Base-by-base conservation (phyloP, 2,888 invertebrate species). In the Punctoribates punctum region DNA sequence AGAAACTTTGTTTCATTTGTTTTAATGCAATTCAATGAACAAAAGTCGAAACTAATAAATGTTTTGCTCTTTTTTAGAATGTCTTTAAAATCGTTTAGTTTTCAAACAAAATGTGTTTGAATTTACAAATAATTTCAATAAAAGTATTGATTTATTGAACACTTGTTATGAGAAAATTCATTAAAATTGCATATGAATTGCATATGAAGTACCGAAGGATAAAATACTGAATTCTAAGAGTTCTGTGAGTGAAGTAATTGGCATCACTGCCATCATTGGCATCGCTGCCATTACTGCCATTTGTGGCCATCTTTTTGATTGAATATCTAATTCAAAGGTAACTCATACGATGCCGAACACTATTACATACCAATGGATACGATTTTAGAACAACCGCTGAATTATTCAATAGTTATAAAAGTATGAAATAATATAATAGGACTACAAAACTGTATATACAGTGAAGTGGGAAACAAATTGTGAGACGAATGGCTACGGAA, bases 321-420 rank as follows among this genome's bases (percentile, higher is more conserved):
- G 70, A 70, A 70, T 70, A 20, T 70, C 70, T 70, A 70, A 70
- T 70, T 34, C 46, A n/a, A 23, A 38, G 38, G 23, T 13, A 20
- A 60, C 29, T n/a, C 65, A 65, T 60, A 34, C 29, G 65, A 65
- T 25, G 65, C 65, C 65, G 65, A 51, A 60, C 65, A 17, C 34
- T 65, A 65, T 46, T 46, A 20, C 29, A 70, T 25, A 70, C 25
- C 6, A 70, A 70, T 46, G 46, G 13, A 23, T 34, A n/a, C 46
- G 15, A 46, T 38, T 67, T 29, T 17, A 4, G 25, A 70, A 70
- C 70, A 42, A 70, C 5, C 8, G 23, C n/a, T 70, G 70, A 70
- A 70, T 70, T 46, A 70, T 70, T 70, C 70, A 70, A 70, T 70
- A 46, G 70, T 70, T 70, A 70, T 70, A 70, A 70, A 67, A 46